Base-by-base conservation (phyloP, 2,113 vertebrate genomes). In the Clupea harengus region DNA sequence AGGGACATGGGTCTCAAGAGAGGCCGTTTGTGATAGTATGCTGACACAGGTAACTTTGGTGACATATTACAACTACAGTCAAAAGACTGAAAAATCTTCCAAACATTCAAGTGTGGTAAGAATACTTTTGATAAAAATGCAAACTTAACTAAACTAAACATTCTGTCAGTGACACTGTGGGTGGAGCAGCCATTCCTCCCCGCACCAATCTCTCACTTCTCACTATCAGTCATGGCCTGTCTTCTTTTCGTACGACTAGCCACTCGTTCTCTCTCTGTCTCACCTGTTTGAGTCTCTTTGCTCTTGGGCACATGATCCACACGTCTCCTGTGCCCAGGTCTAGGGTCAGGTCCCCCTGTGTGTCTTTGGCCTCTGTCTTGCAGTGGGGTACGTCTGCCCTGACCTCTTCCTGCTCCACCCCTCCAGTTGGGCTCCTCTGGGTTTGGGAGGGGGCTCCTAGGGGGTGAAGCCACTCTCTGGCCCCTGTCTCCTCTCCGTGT, bases 201-300 rank as follows among this genome's bases (percentile, higher is more conserved):
- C 3, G n/a, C 18, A 64, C 22, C 18, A 8, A 1, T 13, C 22
- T n/a, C 57, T n/a, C 20, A 1, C 20, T 7, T 64, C 57, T n/a
- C 22, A 6, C 18, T 2, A 20, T n/a, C n/a, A 10, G n/a, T 54
- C 82, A 20, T 6, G 39, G 39, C 39, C 39, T 39, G 39, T 39
- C 20, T 18, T 6, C 39, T 15, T 20, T 57, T 39, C 17, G 13
- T 9, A 7, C 3, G 4, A 2, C 28, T 17, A 1, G 20, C 32
- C 28, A 72, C n/a, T 67, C 8, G 8, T 25, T 32, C 25, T 13
- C 8, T 2, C n/a, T 72, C 64, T 28, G 3, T 28, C 89, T 92
- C 88, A 99, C 98, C 98, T 91, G 98, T 99, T 86, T 99, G 98
- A 0, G 97, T 98, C 94, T 99, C 98, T 88, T 98, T 98, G 94